These are phyloP conservation scores for Nomada ferruginata DNA, from an alignment of 2,888 invertebrate species.

Conservation along the genomic window DNA sequence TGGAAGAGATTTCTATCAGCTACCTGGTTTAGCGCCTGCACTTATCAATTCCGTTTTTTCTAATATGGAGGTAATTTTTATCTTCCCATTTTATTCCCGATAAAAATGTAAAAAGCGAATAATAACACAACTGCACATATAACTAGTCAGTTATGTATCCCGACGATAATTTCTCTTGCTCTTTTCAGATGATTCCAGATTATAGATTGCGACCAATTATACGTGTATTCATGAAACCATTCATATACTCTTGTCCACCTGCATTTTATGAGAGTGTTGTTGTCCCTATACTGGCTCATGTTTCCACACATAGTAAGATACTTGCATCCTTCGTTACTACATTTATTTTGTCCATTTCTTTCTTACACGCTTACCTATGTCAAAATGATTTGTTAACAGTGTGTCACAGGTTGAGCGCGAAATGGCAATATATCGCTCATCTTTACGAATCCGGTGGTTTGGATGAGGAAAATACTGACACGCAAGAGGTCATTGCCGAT, in stretches of 20 bases:
- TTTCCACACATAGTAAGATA: conserved; percentile 92
- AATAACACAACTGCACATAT: background rate
- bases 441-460: conserved; percentile 91
- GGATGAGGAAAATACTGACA: conserved; percentile 90
- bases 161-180: background rate
- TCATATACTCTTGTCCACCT: conserved; percentile 93
- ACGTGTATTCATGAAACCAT: conserved; percentile 93
- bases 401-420: conserved; percentile 88
- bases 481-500: conserved; percentile 93
- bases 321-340: conserved; percentile 4
- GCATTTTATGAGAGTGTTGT: conserved; percentile 91
- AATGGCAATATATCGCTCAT: conserved; percentile 92
- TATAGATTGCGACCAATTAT: conserved; percentile 93
- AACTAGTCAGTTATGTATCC: background rate
- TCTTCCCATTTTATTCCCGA: background rate
- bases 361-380: background rate
- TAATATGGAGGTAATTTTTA: conserved; percentile 86
- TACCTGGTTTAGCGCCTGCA: conserved; percentile 90
- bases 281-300: conserved; percentile 91
- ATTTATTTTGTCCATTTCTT: conserved; percentile 2
- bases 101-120: background rate
- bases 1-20: conserved; percentile 94
- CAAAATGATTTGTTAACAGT: conserved; percentile 73
- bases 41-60: conserved; percentile 90
- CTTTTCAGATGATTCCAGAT: conserved; percentile 89